Evolutionary conservation across 1,140 invertebrate genomes (phyloP).

Genomic region (Homalodisca vitripennis): DNA sequence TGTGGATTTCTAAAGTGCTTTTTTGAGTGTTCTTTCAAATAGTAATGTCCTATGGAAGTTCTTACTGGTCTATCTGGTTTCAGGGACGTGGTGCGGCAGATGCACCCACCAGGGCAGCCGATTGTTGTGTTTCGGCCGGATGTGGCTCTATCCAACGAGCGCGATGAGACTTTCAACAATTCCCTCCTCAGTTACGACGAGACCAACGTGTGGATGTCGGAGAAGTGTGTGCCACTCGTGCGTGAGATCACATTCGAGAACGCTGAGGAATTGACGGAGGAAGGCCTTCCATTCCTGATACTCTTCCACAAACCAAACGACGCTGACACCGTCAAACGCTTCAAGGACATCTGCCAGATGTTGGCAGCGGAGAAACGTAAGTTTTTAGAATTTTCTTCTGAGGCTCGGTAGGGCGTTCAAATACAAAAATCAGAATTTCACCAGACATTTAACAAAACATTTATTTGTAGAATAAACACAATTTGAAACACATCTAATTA

Average conservation of each 20-base stretch:
- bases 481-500: too few relatives aligned
- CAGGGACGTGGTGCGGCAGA: constrained; percentile 61
- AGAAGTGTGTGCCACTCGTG: constrained; percentile 85
- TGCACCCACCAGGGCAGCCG: constrained; percentile 78
- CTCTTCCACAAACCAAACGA: constrained; percentile 84
- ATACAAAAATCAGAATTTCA: too few relatives aligned
- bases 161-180: constrained; percentile 78
- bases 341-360: constrained; percentile 74
- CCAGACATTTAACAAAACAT: too few relatives aligned
- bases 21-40: too few relatives aligned
- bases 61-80: constrained; percentile 33
- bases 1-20: too few relatives aligned
- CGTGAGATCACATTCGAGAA: constrained; percentile 98
- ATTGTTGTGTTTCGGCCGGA: constrained; percentile 81
- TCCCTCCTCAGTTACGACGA: constrained; percentile 73
- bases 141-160: constrained; percentile 71
- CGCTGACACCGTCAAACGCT: constrained; percentile 87
- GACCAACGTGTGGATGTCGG: constrained; percentile 70
- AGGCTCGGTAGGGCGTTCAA: too few relatives aligned
- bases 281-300: constrained; percentile 98
- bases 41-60: too few relatives aligned
- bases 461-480: too few relatives aligned
- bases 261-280: constrained; percentile 98
- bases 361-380: constrained; percentile 89
- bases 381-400: too few relatives aligned